Evolutionary conservation across 2,888 invertebrate species (phyloP).

Genomic region (Meteorus colon): DNA sequence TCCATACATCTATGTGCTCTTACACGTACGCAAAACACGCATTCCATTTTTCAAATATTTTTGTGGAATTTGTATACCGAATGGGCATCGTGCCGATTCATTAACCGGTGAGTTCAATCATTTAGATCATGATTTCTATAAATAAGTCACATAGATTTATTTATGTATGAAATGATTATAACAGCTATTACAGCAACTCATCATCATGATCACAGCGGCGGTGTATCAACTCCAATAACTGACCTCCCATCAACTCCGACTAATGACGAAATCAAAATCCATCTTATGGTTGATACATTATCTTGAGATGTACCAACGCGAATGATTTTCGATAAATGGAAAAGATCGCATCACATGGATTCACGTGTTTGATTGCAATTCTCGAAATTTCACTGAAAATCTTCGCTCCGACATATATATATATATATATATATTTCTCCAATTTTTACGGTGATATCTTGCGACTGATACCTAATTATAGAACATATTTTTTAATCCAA

Average conservation of each 20-base stretch:
- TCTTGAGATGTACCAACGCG: slow-evolving; percentile 42
- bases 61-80: slow-evolving; percentile 67
- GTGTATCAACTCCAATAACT: slow-evolving; percentile 70
- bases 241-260: slow-evolving; percentile 69
- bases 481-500: slow-evolving; percentile 15
- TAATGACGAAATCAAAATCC: slow-evolving; percentile 63
- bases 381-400: not conserved
- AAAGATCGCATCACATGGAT: slow-evolving; percentile 27
- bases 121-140: not conserved
- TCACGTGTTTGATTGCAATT: not conserved
- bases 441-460: not conserved
- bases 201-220: slow-evolving; percentile 66
- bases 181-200: slow-evolving; percentile 62
- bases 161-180: slow-evolving; percentile 19
- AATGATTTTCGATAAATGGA: slow-evolving; percentile 47
- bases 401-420: not conserved
- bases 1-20: slow-evolving; percentile 87
- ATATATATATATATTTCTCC: not conserved
- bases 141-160: not conserved
- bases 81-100: slow-evolving; percentile 65
- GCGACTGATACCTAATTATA: slow-evolving; percentile 1
- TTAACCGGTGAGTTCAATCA: slow-evolving; percentile 60
- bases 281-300: slow-evolving; percentile 3
- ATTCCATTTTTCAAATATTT: slow-evolving; percentile 67
- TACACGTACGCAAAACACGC: slow-evolving; percentile 74